Conservation (phyloP, 2,888 invertebrate genomes). For the Gonocerus acuteangulatus region DNA sequence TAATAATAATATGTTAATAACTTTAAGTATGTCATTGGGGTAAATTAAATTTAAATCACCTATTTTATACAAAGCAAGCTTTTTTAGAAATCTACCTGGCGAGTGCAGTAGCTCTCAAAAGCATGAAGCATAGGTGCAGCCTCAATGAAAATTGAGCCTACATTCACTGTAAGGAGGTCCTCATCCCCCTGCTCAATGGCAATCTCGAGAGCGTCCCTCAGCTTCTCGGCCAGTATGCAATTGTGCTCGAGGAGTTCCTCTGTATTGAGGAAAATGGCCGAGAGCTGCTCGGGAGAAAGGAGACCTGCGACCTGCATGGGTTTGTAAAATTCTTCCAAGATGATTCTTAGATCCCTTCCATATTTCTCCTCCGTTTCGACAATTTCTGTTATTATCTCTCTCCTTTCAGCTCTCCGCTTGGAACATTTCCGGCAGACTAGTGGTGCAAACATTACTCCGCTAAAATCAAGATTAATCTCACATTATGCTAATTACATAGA, state of each 20-base stretch:
- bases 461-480: conserved; percentile 40
- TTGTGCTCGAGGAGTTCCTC: conserved; percentile 86
- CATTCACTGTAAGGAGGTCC: conserved; percentile 79
- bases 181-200: conserved; percentile 55
- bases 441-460: conserved; percentile 64
- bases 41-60: no score
- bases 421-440: conserved; percentile 80
- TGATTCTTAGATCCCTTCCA: conserved; percentile 83
- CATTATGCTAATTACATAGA: no score
- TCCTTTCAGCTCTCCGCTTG: conserved; percentile 79
- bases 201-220: conserved; percentile 78
- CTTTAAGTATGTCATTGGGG: no score
- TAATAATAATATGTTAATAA: no score
- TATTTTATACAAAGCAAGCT: no score
- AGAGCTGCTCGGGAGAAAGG: conserved; percentile 64
- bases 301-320: conserved; percentile 70
- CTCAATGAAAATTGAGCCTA: conserved; percentile 83
- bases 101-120: conserved; percentile 89
- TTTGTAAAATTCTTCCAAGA: conserved; percentile 85
- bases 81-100: no score
- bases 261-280: conserved; percentile 86
- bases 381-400: conserved; percentile 90
- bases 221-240: conserved; percentile 73
- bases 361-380: conserved; percentile 95
- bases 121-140: conserved; percentile 88